Evolutionary conservation across 2,797 vertebrate species (phyloP).

Genomic region (Eulemur mongoz): DNA sequence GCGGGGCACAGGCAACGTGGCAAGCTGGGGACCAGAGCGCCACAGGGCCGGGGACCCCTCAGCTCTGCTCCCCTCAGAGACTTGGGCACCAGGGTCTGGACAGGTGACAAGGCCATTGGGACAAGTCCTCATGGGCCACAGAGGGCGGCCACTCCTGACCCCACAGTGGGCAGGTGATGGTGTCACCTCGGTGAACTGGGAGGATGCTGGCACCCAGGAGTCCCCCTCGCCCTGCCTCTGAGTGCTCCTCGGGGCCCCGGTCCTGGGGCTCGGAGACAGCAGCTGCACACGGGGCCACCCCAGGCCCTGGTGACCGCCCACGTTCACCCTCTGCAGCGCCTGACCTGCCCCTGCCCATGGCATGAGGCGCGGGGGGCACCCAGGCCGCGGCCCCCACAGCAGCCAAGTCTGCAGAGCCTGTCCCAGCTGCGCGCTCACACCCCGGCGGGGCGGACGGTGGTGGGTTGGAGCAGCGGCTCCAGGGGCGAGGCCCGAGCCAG

Average conservation of each 20-base stretch:
- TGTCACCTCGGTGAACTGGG: fast-evolving
- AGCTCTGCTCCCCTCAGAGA: background rate
- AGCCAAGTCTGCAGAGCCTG: background rate
- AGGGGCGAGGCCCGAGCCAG: background rate
- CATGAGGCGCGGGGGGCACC: background rate
- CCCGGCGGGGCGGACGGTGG: background rate
- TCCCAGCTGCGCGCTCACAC: background rate
- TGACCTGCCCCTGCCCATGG: background rate
- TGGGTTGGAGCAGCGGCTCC: fast-evolving
- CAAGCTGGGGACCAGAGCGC: background rate
- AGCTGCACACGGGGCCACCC: background rate
- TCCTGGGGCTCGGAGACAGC: background rate
- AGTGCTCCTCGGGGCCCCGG: background rate
- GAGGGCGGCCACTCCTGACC: background rate
- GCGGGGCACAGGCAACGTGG: background rate
- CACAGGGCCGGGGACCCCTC: background rate
- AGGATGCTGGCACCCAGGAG: background rate
- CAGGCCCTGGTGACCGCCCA: background rate
- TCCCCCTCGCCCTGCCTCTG: background rate
- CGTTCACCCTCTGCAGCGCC: background rate
- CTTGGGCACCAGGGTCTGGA: too few species aligned
- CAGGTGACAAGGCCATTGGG: background rate
- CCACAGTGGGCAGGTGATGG: background rate
- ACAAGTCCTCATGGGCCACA: background rate
- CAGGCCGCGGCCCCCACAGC: background rate